Evolutionary conservation across 2,888 invertebrate species (phyloP).

Genomic region (Keiferia lycopersicella): DNA sequence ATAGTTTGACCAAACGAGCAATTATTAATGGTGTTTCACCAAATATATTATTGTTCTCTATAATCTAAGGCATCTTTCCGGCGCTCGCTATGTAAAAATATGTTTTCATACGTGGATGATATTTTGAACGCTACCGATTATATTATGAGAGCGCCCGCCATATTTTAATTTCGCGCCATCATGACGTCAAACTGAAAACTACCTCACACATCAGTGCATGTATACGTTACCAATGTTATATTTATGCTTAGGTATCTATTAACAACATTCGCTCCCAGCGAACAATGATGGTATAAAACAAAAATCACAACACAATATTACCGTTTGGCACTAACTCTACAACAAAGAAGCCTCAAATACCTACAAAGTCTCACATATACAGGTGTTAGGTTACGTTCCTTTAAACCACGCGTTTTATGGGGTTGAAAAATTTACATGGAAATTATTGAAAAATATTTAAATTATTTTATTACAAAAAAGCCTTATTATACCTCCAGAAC

Average conservation of each 20-base stretch:
- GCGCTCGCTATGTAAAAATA: too few relatives aligned
- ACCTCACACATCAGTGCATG: slow-evolving; percentile 51
- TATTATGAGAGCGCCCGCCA: not conserved
- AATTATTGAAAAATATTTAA: too few relatives aligned
- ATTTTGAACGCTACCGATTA: too few relatives aligned
- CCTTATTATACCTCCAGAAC: too few relatives aligned
- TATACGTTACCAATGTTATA: slow-evolving; percentile 53
- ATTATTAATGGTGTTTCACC: not conserved
- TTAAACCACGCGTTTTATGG: too few relatives aligned
- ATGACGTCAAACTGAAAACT: slow-evolving; percentile 50
- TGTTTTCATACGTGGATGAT: too few relatives aligned
- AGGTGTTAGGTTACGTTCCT: too few relatives aligned
- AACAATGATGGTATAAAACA: slow-evolving; percentile 50
- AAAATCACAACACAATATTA: slow-evolving; percentile 56
- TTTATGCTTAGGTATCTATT: slow-evolving; percentile 48
- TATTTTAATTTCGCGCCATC: slow-evolving; percentile 4
- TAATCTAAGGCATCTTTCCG: too few relatives aligned
- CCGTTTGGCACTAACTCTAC: slow-evolving; percentile 60
- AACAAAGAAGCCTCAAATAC: slow-evolving; percentile 35
- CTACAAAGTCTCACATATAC: not conserved
- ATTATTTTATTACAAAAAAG: too few relatives aligned
- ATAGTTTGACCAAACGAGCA: slow-evolving; percentile 41
- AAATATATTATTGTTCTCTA: too few relatives aligned
- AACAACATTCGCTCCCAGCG: slow-evolving; percentile 66
- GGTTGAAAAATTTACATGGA: too few relatives aligned